Percentiles rank a stretch among this genome's conserved stretches.
These are phyloP conservation scores for Endomychus coccineus DNA, from an alignment of 2,888 invertebrate genomes.

Conservation along the genomic window DNA sequence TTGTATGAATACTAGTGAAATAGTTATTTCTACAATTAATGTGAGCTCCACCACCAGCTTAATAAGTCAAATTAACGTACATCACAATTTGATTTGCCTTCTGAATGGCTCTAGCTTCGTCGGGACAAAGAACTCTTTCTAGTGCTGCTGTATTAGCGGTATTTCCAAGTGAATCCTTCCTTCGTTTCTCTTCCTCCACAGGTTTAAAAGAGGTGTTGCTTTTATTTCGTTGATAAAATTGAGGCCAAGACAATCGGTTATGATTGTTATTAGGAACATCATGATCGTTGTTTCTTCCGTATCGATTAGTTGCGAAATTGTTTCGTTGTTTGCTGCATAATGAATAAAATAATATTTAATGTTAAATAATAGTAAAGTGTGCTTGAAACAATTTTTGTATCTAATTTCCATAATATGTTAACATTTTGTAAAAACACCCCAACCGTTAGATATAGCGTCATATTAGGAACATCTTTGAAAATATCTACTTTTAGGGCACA, in stretches of 20 bases:
- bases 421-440: too few species aligned
- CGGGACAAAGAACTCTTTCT: slow-evolving; percentile 58
- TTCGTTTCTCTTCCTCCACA: slow-evolving; percentile 42
- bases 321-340: slow-evolving; percentile 42
- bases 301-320: slow-evolving; percentile 35
- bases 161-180: slow-evolving; percentile 34
- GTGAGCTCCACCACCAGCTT: slow-evolving; percentile 1
- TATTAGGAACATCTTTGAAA: too few species aligned
- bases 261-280: slow-evolving; percentile 47
- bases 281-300: slow-evolving; percentile 44
- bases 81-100: slow-evolving; percentile 81
- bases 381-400: too few species aligned
- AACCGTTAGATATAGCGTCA: too few species aligned
- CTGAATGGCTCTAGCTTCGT: slow-evolving; percentile 75
- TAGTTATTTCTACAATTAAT: not conserved
- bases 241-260: slow-evolving; percentile 53
- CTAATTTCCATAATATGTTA: too few species aligned
- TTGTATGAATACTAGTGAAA: not conserved
- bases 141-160: slow-evolving; percentile 44
- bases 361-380: too few species aligned
- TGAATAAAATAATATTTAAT: not conserved
- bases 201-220: slow-evolving; percentile 31
- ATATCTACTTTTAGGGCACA: too few species aligned
- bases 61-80: slow-evolving; percentile 50
- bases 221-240: slow-evolving; percentile 42